Percentiles rank a stretch among this genome's conserved stretches.
Conservation (phyloP, 1,140 invertebrate genomes). For the Pogonognathellus flavescens region DNA sequence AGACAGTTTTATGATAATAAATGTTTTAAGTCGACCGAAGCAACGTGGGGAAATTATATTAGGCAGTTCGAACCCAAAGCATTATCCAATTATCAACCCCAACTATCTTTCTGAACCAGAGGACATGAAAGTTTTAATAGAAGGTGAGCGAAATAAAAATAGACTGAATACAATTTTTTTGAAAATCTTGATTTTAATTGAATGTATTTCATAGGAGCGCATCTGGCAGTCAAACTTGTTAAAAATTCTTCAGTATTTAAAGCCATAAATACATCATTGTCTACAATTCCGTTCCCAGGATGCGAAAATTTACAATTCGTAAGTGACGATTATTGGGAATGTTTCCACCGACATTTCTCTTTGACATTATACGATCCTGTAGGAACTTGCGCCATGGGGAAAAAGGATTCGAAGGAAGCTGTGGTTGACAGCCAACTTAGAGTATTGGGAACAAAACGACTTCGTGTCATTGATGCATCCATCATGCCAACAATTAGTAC, state of each 20-base stretch:
- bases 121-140: slow-evolving; percentile 69
- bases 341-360: too few relatives aligned
- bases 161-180: too few relatives aligned
- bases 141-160: too few relatives aligned
- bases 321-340: slow-evolving; percentile 53
- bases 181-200: not conserved
- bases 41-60: slow-evolving; percentile 74
- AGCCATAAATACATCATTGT: slow-evolving; percentile 27
- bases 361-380: too few relatives aligned
- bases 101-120: slow-evolving; percentile 74
- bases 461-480: too few relatives aligned
- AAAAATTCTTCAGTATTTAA: not conserved
- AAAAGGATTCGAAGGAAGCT: too few relatives aligned
- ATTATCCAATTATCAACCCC: slow-evolving; percentile 77
- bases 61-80: slow-evolving; percentile 73
- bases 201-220: not conserved
- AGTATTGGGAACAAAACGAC: too few relatives aligned
- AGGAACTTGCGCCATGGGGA: too few relatives aligned
- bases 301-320: slow-evolving; percentile 32
- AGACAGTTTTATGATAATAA: slow-evolving; percentile 59
- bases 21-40: slow-evolving; percentile 68
- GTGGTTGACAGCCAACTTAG: too few relatives aligned
- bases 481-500: too few relatives aligned
- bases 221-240: not conserved
- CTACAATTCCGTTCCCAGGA: slow-evolving; percentile 39